Base-by-base conservation (phyloP, 2,113 vertebrate genomes). In the Leptosomus discolor region DNA sequence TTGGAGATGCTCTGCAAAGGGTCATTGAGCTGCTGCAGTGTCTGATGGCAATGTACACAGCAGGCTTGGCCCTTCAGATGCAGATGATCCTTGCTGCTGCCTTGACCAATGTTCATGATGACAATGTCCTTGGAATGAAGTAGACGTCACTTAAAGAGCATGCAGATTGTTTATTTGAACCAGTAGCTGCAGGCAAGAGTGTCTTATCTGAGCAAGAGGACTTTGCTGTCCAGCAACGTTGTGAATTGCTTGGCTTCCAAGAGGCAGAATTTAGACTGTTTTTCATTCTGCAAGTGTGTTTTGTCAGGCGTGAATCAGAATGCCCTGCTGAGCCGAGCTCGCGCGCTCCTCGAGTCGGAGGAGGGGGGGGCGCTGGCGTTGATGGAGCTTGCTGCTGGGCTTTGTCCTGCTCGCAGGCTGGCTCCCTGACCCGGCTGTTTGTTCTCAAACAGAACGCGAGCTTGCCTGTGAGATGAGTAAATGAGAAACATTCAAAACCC, bases 61-160 rank as follows among this genome's bases (percentile, higher is more conserved):
- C 94, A 94, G 77, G 96, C 77, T 85, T 36, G 45, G 89, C 77
- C 86, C 86, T 90, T 93, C 5, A 2, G 12, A 58, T 75, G 80
- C 77, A 29, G 61, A 69, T 82, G 67, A 87, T 80, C 86, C 88
- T 92, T 94, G 82, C 92, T 77, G 91, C 92, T 79, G 91, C 81
- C 83, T 87, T 91, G 83, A 75, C 86, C 92, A 54, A 2, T 54
- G 89, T 39, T 63, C 50, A 4, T 17, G 16, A 27, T 51, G 74
- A 34, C 81, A 61, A 24, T 7, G 92, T 67, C 95, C 91, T 96
- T 97, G 94, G 94, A 92, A 53, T 13, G 73, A 82, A 86, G 87
- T 19, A 69, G 65, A 24, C 41, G 9, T 27, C 61, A 79, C 86
- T 85, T 81, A n/a, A 69, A 90, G 70, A 85, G 36, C 56, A 30